Conservation (phyloP, 2,888 invertebrate genomes). For the Ormyrus thymus region DNA sequence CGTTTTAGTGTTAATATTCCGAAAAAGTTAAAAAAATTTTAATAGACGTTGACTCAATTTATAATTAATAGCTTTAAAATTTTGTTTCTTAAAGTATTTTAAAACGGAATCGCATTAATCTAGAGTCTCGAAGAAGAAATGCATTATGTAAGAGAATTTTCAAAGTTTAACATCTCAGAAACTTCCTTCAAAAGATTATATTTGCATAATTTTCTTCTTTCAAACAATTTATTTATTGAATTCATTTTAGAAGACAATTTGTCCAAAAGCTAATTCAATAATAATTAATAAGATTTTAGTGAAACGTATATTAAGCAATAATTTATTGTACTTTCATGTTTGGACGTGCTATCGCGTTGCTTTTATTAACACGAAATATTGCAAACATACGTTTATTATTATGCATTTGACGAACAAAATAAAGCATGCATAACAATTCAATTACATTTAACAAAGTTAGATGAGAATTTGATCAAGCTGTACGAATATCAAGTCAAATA, state of each 20-base stretch:
- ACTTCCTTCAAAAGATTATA: conserved; percentile 37
- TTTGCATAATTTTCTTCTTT: conserved; percentile 26
- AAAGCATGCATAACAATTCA: neutral
- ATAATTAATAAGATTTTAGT: no score
- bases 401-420: no score
- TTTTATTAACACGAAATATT: no score
- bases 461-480: conserved; percentile 39
- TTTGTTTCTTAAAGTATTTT: conserved; percentile 20
- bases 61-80: conserved; percentile 13
- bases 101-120: conserved; percentile 17
- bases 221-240: conserved; percentile 22
- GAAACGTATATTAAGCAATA: no score
- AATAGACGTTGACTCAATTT: conserved; percentile 6
- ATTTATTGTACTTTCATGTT: no score
- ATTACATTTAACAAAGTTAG: conserved; percentile 14
- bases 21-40: no score
- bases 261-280: no score
- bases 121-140: conserved; percentile 15
- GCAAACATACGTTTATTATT: no score
- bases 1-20: no score
- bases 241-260: conserved; percentile 7
- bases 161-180: conserved; percentile 28
- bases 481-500: neutral
- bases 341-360: no score
- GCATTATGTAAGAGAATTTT: conserved; percentile 45